phyloP scores from a whole-genome alignment of 37 sponge, comb jelly and placozoan species.

The Mnemiopsis leidyi region DNA sequence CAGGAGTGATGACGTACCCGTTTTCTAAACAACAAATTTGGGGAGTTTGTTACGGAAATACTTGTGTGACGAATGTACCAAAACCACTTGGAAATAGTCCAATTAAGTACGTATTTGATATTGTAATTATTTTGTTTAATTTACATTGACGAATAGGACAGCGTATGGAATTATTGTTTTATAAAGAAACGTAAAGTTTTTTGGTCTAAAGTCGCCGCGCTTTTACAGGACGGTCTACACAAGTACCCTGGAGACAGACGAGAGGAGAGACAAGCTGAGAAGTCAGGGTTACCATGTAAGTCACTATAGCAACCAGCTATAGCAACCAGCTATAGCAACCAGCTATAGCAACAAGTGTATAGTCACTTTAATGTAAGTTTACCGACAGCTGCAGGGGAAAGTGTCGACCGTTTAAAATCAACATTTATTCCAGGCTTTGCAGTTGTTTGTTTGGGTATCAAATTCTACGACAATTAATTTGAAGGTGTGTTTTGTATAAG shows the following conservation, averaged over 20 bases:
- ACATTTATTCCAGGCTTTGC: no score
- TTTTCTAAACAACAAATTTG: constrained; percentile 14
- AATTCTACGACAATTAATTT: no score
- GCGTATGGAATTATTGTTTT: no score
- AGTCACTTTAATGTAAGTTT: no score
- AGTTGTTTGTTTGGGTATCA: no score
- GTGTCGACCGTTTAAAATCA: no score
- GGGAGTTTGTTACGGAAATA: not conserved
- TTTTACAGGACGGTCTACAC: not conserved
- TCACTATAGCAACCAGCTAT: no score
- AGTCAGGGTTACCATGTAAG: not conserved
- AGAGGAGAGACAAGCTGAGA: not conserved
- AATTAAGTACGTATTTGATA: not conserved
- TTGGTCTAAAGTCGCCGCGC: not conserved
- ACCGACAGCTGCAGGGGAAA: no score
- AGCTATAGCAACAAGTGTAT: no score
- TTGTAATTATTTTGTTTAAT: not conserved
- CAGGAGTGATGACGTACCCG: constrained; percentile 37
- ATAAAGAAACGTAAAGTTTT: not conserved
- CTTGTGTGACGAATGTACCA: not conserved
- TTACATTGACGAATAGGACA: not conserved
- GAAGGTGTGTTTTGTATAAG: no score
- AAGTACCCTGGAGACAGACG: not conserved
- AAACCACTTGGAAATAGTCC: not conserved
- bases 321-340: no score